Evolutionary conservation across 1,140 invertebrate species (phyloP).

Genomic region (Ctenoplectra terminalis): DNA sequence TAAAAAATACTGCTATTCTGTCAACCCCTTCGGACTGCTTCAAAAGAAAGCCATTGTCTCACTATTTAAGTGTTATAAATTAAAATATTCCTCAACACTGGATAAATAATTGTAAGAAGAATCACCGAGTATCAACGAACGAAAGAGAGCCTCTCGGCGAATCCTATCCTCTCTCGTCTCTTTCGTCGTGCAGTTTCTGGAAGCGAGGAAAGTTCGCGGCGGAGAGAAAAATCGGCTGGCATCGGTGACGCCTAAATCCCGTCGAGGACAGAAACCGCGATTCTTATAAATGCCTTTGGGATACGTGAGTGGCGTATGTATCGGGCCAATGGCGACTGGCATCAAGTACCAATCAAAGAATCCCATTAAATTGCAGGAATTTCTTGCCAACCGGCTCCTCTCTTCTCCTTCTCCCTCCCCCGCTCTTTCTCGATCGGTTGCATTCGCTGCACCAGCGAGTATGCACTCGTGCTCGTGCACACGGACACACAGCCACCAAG

Average conservation of each 20-base stretch:
- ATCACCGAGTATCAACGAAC: neutral
- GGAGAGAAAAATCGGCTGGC: neutral
- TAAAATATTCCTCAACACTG: too few species aligned
- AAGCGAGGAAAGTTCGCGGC: neutral
- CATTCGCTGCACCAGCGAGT: slow-evolving; percentile 12
- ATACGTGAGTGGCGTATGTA: slow-evolving; percentile 77
- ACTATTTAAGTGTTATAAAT: too few species aligned
- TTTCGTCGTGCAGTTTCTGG: neutral
- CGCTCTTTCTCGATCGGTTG: slow-evolving; percentile 40
- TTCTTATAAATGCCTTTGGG: slow-evolving; percentile 74
- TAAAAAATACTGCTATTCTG: too few species aligned
- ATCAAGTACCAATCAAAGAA: slow-evolving; percentile 82
- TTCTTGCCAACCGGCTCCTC: slow-evolving; percentile 76
- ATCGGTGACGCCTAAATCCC: slow-evolving; percentile 52
- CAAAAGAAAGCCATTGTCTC: too few species aligned
- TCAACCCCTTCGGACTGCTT: too few species aligned
- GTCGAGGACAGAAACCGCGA: slow-evolving; percentile 71
- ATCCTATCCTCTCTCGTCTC: too few species aligned
- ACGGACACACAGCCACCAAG: slow-evolving; percentile 31
- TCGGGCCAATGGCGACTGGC: slow-evolving; percentile 74
- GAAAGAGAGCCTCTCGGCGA: too few species aligned
- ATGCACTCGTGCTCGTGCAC: neutral
- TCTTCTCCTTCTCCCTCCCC: slow-evolving; percentile 51
- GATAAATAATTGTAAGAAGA: neutral
- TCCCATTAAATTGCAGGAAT: slow-evolving; percentile 82